A percentile compares a stretch with the other conserved stretches of the same genome.
Evolutionary conservation across 2,797 vertebrate genomes (phyloP).

Genomic region (Pangasius sanitwongsei): DNA sequence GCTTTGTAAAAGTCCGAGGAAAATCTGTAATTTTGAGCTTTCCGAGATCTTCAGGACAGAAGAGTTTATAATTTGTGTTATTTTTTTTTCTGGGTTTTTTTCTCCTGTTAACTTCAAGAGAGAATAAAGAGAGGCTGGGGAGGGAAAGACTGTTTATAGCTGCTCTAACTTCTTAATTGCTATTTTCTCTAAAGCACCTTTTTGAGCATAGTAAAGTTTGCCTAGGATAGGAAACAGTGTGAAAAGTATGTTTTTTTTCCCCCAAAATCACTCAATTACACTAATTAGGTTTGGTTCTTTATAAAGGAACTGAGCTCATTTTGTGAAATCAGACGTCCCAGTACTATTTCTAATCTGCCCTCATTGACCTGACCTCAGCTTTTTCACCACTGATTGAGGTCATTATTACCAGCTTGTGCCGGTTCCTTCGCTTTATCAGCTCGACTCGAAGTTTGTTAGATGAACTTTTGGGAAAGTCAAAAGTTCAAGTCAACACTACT

Average conservation of each 20-base stretch:
- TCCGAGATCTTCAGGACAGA: too few relatives aligned
- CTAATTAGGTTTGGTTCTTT: slow-evolving; percentile 8
- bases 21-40: too few relatives aligned
- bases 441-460: background rate
- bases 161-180: background rate
- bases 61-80: too few relatives aligned
- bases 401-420: background rate
- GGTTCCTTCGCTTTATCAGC: background rate
- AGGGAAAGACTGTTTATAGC: background rate
- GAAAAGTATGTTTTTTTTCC: background rate
- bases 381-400: background rate
- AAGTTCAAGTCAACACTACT: background rate
- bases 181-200: background rate
- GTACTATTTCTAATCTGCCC: slow-evolving; percentile 3
- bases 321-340: background rate
- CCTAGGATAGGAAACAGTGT: background rate
- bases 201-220: background rate
- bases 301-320: slow-evolving; percentile 18
- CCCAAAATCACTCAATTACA: background rate
- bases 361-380: background rate
- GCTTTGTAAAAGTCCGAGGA: too few relatives aligned
- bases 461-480: background rate
- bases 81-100: background rate
- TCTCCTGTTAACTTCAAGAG: background rate
- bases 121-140: background rate